Conservation (phyloP, 2,113 vertebrate genomes). For the Uropsilus gracilis region DNA sequence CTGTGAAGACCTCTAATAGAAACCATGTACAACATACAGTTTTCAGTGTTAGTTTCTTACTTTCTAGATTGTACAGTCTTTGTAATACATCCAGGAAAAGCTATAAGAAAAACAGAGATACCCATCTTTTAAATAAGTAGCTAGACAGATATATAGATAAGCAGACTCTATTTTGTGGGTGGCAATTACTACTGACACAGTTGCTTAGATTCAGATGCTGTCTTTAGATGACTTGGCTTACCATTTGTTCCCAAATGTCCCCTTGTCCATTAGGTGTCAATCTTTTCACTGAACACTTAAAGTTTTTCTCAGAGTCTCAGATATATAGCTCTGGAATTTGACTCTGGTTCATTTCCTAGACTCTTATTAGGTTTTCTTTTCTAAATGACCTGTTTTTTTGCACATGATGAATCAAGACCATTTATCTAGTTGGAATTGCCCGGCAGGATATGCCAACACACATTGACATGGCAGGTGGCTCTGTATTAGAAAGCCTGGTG, state of each 20-base stretch:
- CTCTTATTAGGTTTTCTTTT: neutral
- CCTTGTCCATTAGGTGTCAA: neutral
- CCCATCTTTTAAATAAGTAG: neutral
- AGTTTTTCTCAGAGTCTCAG: neutral
- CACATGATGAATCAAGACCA: neutral
- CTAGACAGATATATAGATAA: neutral
- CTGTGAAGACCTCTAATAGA: neutral
- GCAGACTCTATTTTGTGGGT: neutral
- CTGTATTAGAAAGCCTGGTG: neutral
- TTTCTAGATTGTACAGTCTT: neutral
- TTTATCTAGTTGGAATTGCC: constrained; percentile 36
- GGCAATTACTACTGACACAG: neutral
- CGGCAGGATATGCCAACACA: neutral
- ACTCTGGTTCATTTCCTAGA: neutral
- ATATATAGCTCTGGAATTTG: neutral
- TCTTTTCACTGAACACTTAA: neutral
- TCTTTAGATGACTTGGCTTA: neutral
- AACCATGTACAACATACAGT: neutral
- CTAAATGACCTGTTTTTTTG: neutral
- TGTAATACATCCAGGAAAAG: neutral
- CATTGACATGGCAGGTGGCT: neutral
- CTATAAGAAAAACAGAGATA: neutral
- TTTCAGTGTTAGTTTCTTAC: constrained; percentile 17
- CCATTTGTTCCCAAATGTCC: neutral
- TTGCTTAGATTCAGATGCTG: neutral